Percentiles rank a stretch among this genome's conserved stretches.
phyloP scores from a whole-genome alignment of 2,888 invertebrate genomes.

The Nowickia ferox region DNA sequence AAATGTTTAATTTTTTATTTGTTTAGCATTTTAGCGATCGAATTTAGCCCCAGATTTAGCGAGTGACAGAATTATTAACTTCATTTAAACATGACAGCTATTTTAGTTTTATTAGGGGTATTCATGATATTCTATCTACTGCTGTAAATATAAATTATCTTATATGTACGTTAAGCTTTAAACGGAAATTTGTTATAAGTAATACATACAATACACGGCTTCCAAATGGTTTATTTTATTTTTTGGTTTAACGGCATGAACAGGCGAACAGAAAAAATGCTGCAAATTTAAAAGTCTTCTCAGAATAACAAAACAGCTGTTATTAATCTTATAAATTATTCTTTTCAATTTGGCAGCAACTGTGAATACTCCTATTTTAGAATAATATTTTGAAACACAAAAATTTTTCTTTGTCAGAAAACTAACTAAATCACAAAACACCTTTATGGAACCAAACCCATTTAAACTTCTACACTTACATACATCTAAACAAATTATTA shows the following conservation, averaged over 20 bases:
- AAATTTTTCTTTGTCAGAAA: not conserved
- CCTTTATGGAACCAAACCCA: constrained; percentile 18
- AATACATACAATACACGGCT: no score
- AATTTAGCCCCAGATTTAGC: no score
- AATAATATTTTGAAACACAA: not conserved
- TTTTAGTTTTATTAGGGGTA: not conserved
- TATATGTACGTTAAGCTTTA: not conserved
- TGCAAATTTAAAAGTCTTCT: no score
- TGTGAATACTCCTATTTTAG: no score
- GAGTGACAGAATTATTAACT: not conserved
- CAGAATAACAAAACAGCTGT: no score
- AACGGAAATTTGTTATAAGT: not conserved
- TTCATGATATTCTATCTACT: not conserved
- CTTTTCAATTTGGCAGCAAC: no score
- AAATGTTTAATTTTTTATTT: no score
- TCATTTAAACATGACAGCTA: not conserved
- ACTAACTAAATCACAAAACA: constrained; percentile 27
- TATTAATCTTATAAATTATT: no score
- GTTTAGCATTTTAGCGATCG: no score
- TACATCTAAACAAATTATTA: constrained; percentile 8
- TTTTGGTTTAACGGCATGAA: no score
- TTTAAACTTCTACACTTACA: not conserved
- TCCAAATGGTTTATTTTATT: no score
- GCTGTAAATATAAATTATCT: not conserved
- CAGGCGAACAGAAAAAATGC: no score